phyloP scores from a whole-genome alignment of 2,113 vertebrate species.

The Brevimyrus niger region DNA sequence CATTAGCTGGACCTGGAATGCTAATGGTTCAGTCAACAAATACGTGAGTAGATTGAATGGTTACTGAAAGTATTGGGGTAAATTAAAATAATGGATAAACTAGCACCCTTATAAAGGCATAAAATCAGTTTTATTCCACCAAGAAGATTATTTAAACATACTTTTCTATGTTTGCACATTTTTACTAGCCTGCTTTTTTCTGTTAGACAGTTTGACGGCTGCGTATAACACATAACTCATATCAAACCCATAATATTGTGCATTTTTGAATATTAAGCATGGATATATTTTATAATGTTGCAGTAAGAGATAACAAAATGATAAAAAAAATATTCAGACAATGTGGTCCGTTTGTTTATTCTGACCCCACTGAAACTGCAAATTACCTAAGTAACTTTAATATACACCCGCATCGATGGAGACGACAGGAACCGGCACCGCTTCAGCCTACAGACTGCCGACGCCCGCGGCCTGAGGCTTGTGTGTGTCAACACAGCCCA shows the following conservation, averaged over 20 bases:
- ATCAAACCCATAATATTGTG: neutral
- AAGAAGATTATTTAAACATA: neutral
- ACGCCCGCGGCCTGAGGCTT: neutral
- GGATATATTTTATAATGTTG: neutral
- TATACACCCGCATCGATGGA: neutral
- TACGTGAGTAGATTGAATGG: neutral
- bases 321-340: neutral
- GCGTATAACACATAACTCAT: neutral
- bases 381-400: neutral
- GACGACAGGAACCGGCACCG: neutral
- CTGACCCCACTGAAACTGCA: neutral
- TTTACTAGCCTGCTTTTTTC: neutral
- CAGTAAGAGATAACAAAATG: neutral
- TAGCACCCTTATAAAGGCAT: neutral
- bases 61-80: neutral
- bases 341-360: neutral
- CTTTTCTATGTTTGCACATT: neutral
- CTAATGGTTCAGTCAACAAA: neutral
- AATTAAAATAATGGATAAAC: neutral
- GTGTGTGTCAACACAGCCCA: neutral
- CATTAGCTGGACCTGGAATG: neutral
- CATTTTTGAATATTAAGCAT: neutral
- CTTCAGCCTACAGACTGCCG: neutral
- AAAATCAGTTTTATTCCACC: neutral
- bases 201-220: neutral